phyloP scores from a whole-genome alignment of 2,797 vertebrate species.

The Pogonophryne albipinna region DNA sequence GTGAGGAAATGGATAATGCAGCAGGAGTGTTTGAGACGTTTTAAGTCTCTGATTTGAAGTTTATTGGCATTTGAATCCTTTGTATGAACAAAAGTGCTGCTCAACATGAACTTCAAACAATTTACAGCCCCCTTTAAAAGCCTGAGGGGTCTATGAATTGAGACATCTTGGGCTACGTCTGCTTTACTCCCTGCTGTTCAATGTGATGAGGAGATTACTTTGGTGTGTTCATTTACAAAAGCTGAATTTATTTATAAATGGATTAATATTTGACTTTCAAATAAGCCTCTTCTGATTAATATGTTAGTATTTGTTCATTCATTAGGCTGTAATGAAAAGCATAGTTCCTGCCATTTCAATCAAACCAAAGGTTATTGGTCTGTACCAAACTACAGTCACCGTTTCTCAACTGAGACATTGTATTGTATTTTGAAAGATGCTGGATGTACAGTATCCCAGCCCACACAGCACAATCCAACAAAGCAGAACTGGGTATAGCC shows the following conservation, averaged over 20 bases:
- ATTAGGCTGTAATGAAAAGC: not conserved
- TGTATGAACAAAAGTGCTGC: constrained; percentile 5
- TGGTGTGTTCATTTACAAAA: constrained; percentile 18
- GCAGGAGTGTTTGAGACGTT: not conserved
- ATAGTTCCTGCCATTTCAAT: not conserved
- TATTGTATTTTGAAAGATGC: constrained; percentile 21
- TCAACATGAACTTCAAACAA: not conserved
- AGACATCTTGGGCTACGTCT: constrained; percentile 27
- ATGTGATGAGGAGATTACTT: not conserved
- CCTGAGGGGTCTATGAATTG: constrained; percentile 11
- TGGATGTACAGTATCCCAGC: constrained; percentile 17
- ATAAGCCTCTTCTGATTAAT: not conserved
- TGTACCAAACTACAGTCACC: not conserved
- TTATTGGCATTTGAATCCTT: not conserved
- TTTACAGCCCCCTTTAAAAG: not conserved
- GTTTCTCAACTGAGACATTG: not conserved
- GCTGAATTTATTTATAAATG: not conserved
- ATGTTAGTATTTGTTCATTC: constrained; percentile 5
- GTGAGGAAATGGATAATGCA: constrained; percentile 9
- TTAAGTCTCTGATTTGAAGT: constrained; percentile 3
- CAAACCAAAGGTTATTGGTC: constrained; percentile 68
- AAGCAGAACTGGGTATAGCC: constrained; percentile 11
- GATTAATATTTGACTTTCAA: constrained; percentile 1
- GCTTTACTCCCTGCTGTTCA: constrained; percentile 5
- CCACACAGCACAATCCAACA: constrained; percentile 28